These are phyloP conservation scores for Bimastos eiseni DNA, from an alignment of 2,888 invertebrate species.

Conservation along the genomic window DNA sequence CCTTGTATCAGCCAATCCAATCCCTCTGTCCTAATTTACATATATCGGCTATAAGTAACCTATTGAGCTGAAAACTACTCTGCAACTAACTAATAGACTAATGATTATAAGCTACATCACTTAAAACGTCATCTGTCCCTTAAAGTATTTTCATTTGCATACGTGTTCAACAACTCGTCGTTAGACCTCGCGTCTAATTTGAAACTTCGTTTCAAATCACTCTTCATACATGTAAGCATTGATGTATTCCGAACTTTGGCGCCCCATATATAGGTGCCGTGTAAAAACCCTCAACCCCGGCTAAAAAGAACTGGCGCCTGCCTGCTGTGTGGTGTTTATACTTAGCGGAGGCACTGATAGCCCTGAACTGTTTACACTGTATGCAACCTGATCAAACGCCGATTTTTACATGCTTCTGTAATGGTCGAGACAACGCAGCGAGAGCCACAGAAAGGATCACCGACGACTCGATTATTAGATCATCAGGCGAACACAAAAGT, in stretches of 20 bases:
- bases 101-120: neutral
- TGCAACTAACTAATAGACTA: neutral
- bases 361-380: neutral
- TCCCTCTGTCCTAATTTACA: too few species aligned
- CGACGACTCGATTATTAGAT: neutral
- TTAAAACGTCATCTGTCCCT: neutral
- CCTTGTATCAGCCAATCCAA: too few species aligned
- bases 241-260: neutral
- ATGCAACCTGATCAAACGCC: neutral
- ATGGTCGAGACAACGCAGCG: neutral
- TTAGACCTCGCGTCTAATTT: neutral
- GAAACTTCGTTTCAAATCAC: neutral
- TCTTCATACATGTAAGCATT: neutral
- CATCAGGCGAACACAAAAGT: slow-evolving; percentile 20
- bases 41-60: too few species aligned
- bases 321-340: neutral
- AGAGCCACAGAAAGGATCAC: neutral
- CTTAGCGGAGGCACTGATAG: neutral
- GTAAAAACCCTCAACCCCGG: neutral
- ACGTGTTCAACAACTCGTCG: neutral
- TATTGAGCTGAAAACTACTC: neutral
- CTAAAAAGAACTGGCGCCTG: neutral
- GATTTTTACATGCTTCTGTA: neutral
- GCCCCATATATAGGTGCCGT: neutral
- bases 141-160: neutral